Evolutionary conservation across 2,113 vertebrate genomes (phyloP).

Genomic region (Equus przewalskii): DNA sequence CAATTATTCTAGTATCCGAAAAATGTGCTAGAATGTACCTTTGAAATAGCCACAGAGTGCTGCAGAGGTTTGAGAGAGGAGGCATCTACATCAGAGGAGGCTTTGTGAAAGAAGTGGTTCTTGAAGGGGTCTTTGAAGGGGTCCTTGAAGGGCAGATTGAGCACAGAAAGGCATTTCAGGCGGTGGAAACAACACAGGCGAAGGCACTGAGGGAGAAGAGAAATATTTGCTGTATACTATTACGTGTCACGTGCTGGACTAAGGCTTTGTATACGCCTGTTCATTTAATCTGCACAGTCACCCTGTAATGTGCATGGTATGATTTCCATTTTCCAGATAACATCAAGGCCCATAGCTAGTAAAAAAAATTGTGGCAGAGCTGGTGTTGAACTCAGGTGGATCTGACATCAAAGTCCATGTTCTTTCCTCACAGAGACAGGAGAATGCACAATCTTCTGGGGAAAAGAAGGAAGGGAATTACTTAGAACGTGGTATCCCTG

Average conservation of each 20-base stretch:
- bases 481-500: neutral
- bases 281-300: neutral
- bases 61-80: neutral
- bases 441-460: neutral
- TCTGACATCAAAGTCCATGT: neutral
- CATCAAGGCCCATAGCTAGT: neutral
- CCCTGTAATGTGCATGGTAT: neutral
- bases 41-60: neutral
- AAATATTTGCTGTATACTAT: neutral
- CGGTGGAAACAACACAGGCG: neutral
- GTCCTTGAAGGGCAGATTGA: neutral
- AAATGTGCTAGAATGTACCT: neutral
- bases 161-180: neutral
- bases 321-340: conserved; percentile 4
- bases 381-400: neutral
- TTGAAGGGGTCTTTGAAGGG: neutral
- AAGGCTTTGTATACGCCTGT: neutral
- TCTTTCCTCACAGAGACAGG: neutral
- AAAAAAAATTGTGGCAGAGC: neutral
- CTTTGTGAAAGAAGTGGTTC: neutral
- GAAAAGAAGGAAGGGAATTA: neutral
- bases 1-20: conserved; percentile 11
- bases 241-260: neutral
- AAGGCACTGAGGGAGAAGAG: neutral
- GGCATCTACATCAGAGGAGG: neutral